Conservation (phyloP, 2,888 invertebrate species). For the Unio pictorum region DNA sequence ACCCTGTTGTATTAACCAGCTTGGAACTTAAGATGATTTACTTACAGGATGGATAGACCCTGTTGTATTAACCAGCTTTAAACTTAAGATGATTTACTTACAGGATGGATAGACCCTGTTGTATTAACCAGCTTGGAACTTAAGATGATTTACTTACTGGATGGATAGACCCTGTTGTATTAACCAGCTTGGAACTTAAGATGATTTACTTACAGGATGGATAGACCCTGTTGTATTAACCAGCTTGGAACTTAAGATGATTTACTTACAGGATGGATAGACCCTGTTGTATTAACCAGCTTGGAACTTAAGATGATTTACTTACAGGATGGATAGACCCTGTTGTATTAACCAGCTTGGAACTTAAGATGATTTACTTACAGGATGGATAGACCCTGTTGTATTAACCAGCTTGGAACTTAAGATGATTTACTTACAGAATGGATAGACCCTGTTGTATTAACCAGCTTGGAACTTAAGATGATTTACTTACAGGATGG, state of each 20-base stretch:
- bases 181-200: slow-evolving; percentile 41
- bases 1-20: slow-evolving; percentile 58
- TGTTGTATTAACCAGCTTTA: slow-evolving; percentile 56
- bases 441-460: slow-evolving; percentile 54
- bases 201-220: slow-evolving; percentile 39
- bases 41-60: slow-evolving; percentile 53
- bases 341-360: slow-evolving; percentile 56
- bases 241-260: slow-evolving; percentile 32
- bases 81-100: slow-evolving; percentile 24
- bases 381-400: slow-evolving; percentile 51
- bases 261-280: slow-evolving; percentile 48
- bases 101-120: slow-evolving; percentile 51
- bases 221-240: slow-evolving; percentile 57
- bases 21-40: slow-evolving; percentile 18
- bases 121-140: slow-evolving; percentile 53
- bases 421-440: slow-evolving; percentile 36
- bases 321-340: slow-evolving; percentile 53
- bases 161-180: slow-evolving; percentile 54
- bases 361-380: slow-evolving; percentile 24
- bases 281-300: slow-evolving; percentile 58
- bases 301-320: slow-evolving; percentile 18
- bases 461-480: slow-evolving; percentile 41
- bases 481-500: slow-evolving; percentile 39
- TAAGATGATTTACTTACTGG: slow-evolving; percentile 36
- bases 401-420: slow-evolving; percentile 53